These are phyloP conservation scores for Semaprochilodus insignis DNA, from an alignment of 2,797 vertebrate genomes.

Conservation along the genomic window DNA sequence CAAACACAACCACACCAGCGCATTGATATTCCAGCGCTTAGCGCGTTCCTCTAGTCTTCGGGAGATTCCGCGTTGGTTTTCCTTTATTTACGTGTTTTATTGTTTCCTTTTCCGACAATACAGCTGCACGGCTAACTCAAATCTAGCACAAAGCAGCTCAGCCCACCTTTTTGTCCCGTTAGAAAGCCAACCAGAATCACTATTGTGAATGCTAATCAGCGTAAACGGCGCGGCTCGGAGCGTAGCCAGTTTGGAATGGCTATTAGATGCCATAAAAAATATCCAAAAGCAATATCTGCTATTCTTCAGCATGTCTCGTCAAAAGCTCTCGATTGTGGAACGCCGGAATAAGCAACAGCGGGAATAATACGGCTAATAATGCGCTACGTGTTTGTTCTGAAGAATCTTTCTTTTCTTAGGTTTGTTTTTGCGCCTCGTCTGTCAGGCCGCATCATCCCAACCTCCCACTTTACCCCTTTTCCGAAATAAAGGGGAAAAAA, in stretches of 20 bases:
- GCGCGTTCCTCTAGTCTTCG: background rate
- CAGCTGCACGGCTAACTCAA: background rate
- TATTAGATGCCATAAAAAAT: background rate
- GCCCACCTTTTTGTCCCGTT: background rate
- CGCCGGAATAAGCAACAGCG: background rate
- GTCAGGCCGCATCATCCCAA: constrained; percentile 22
- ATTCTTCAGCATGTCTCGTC: background rate
- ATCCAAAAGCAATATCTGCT: background rate
- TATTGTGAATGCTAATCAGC: background rate
- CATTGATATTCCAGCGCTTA: background rate
- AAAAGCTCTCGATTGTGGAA: constrained; percentile 1
- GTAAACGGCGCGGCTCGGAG: background rate
- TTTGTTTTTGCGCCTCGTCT: constrained; percentile 26
- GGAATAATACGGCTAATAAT: background rate
- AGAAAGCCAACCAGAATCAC: background rate
- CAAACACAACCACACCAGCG: constrained; percentile 4
- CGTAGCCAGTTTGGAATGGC: background rate
- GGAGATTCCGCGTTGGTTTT: background rate
- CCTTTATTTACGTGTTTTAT: constrained; percentile 1
- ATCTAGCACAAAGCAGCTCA: no score
- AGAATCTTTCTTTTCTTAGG: constrained; percentile 24
- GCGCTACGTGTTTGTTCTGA: constrained; percentile 44
- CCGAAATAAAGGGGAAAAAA: background rate
- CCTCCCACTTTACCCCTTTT: constrained; percentile 40
- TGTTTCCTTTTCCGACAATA: background rate